These are phyloP conservation scores for Mellilla xanthometata DNA, from an alignment of 2,888 invertebrate genomes.

Conservation along the genomic window DNA sequence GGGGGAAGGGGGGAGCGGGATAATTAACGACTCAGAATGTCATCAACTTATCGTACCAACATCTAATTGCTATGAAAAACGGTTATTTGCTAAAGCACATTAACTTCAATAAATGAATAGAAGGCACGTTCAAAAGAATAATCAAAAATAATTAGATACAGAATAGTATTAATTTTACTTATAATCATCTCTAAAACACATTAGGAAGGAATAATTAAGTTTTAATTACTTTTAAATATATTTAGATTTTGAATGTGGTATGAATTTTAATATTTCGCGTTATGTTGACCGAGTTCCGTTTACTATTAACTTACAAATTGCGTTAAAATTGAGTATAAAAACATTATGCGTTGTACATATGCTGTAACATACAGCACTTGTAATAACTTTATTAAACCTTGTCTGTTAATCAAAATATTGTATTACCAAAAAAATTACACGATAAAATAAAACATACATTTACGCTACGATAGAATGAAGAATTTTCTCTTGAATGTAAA, in stretches of 20 bases:
- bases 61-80: slow-evolving; percentile 16
- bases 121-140: background rate
- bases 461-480: too few relatives aligned
- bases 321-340: too few relatives aligned
- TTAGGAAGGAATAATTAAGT: slow-evolving; percentile 15
- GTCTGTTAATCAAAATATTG: too few relatives aligned
- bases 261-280: slow-evolving; percentile 16
- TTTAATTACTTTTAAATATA: slow-evolving; percentile 17
- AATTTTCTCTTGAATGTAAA: too few relatives aligned
- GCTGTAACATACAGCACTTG: too few relatives aligned
- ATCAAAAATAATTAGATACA: background rate
- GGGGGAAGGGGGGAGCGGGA: slow-evolving; percentile 7
- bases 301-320: too few relatives aligned
- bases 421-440: too few relatives aligned
- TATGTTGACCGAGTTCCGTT: background rate
- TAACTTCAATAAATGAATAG: background rate
- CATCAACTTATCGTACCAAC: slow-evolving; percentile 20
- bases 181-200: slow-evolving; percentile 5
- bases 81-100: slow-evolving; percentile 6
- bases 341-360: too few relatives aligned
- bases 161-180: slow-evolving; percentile 2
- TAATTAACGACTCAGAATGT: slow-evolving; percentile 21
- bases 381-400: too few relatives aligned
- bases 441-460: too few relatives aligned
- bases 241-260: background rate